phyloP scores from a whole-genome alignment of 2,888 invertebrate genomes.

The Clunio marinus region DNA sequence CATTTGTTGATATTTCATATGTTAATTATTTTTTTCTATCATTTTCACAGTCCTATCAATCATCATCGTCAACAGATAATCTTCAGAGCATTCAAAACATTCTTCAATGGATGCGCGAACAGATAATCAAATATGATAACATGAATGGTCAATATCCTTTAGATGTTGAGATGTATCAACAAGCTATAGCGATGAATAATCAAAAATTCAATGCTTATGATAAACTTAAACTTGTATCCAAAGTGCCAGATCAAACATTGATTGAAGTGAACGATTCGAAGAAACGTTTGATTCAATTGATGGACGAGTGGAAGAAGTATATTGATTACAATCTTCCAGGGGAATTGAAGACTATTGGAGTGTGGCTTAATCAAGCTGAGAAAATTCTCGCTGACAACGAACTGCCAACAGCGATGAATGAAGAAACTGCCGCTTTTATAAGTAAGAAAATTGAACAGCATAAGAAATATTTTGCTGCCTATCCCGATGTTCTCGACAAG shows the following conservation, averaged over 20 bases:
- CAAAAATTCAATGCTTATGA: conserved; percentile 25
- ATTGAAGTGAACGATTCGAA: conserved; percentile 26
- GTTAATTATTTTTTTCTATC: no score
- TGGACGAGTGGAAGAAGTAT: conserved; percentile 35
- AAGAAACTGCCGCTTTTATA: conserved; percentile 81
- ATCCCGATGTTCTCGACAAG: conserved; percentile 70
- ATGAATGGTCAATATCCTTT: conserved; percentile 31
- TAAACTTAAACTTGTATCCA: conserved; percentile 12
- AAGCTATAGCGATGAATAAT: background rate
- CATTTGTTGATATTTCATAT: background rate
- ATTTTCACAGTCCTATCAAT: conserved; percentile 3
- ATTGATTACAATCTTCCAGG: conserved; percentile 78
- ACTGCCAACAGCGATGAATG: conserved; percentile 78
- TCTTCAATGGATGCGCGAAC: conserved; percentile 37
- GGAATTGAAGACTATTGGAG: conserved; percentile 78
- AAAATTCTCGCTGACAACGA: conserved; percentile 74
- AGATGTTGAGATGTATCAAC: conserved; percentile 29
- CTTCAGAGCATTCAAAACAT: conserved; percentile 27
- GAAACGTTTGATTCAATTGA: conserved; percentile 15
- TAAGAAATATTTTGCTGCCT: conserved; percentile 80
- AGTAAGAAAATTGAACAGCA: conserved; percentile 86
- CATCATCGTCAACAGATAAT: background rate
- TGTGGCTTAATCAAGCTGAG: conserved; percentile 88
- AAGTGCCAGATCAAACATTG: background rate
- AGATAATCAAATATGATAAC: conserved; percentile 35